A percentile compares a stretch with the other conserved stretches of the same genome.
Evolutionary conservation across 2,797 vertebrate species (phyloP).

Genomic region (Ispidina lecontei): DNA sequence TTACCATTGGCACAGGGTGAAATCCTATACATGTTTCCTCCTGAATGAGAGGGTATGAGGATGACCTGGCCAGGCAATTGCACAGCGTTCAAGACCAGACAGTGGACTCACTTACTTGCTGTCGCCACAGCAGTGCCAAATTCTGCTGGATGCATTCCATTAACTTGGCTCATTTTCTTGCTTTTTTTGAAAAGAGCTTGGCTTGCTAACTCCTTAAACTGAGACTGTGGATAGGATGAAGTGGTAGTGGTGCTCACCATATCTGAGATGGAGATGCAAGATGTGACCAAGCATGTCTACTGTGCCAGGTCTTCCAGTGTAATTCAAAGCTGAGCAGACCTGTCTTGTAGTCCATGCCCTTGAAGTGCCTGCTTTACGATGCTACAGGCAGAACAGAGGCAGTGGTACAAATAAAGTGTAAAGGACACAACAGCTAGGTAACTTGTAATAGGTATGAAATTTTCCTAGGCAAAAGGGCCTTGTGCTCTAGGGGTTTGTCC

Average conservation of each 20-base stretch:
- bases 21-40: not conserved
- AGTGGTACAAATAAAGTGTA: not conserved
- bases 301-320: rapidly evolving
- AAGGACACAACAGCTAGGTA: not conserved
- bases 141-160: not conserved
- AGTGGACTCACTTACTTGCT: not conserved
- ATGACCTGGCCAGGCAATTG: not conserved
- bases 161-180: not conserved
- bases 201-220: not conserved
- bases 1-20: not conserved
- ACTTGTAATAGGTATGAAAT: not conserved
- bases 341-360: not conserved
- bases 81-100: not conserved
- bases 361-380: rapidly evolving
- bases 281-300: not conserved
- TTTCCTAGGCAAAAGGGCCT: not conserved
- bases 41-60: not conserved
- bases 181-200: not conserved
- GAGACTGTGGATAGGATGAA: not conserved
- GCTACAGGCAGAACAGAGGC: not conserved
- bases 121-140: not conserved
- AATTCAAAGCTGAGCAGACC: not conserved
- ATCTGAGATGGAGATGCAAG: not conserved
- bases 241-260: not conserved
- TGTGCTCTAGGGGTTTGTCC: not conserved